A percentile compares a stretch with the other conserved stretches of the same genome.
Conservation (phyloP, 2,113 vertebrate genomes). For the Solea solea region DNA sequence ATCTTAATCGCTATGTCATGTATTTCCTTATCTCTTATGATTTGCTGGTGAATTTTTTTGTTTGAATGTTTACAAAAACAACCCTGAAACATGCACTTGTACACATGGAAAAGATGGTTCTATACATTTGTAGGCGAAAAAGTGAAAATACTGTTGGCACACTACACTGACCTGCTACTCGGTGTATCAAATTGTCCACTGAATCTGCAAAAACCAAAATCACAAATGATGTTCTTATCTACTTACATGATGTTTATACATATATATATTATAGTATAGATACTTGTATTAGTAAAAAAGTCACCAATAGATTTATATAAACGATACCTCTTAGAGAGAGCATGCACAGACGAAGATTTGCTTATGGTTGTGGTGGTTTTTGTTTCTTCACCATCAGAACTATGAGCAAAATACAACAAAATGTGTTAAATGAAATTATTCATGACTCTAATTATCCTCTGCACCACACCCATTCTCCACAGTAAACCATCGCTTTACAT, state of each 20-base stretch:
- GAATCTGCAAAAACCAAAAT: conserved; percentile 68
- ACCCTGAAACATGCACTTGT: background rate
- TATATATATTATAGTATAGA: background rate
- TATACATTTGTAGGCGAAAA: background rate
- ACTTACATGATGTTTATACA: background rate
- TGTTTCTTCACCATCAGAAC: conserved; percentile 26
- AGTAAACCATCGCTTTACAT: background rate
- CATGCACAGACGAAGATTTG: conserved; percentile 61
- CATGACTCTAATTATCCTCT: background rate
- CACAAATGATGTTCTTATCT: background rate
- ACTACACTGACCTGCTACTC: conserved; percentile 60
- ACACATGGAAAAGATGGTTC: background rate
- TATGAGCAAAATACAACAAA: conserved; percentile 22
- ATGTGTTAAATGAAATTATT: background rate
- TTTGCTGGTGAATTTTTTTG: background rate
- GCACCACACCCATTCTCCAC: background rate
- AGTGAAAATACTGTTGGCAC: background rate
- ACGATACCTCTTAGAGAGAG: conserved; percentile 72
- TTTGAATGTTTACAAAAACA: background rate
- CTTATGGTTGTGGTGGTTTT: conserved; percentile 19
- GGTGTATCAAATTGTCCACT: conserved; percentile 54
- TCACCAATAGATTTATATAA: background rate
- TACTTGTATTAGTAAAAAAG: background rate
- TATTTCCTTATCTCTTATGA: too few relatives aligned
- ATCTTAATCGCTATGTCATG: too few relatives aligned